Conservation (phyloP, 35 echinoderm and acorn worm genomes). For the Diadema setosum region DNA sequence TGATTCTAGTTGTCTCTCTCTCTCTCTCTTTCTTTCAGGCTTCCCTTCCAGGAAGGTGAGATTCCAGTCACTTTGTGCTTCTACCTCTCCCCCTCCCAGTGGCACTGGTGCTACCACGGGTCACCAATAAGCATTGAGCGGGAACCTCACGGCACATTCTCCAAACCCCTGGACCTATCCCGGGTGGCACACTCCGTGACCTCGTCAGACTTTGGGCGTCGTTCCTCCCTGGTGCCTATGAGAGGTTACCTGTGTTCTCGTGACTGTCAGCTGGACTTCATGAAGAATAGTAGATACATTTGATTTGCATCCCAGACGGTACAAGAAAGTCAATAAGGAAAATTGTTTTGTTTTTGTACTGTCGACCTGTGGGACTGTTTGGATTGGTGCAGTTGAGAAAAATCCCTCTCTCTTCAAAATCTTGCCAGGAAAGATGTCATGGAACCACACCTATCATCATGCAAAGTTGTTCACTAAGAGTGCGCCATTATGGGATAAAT, state of each 20-base stretch:
- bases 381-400: too few species aligned
- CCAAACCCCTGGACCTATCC: neutral
- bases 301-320: too few species aligned
- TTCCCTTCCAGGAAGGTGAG: neutral
- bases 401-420: too few species aligned
- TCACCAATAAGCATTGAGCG: neutral
- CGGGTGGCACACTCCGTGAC: neutral
- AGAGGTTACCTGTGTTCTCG: neutral
- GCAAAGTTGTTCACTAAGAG: too few species aligned
- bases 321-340: too few species aligned
- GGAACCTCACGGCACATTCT: neutral
- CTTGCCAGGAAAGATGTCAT: too few species aligned
- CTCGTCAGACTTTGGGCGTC: neutral
- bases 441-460: too few species aligned
- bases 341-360: too few species aligned
- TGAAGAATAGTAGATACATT: too few species aligned
- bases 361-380: too few species aligned
- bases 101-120: constrained; percentile 3
- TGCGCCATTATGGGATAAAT: too few species aligned
- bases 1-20: neutral
- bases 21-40: neutral
- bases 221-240: neutral
- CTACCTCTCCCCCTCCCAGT: neutral
- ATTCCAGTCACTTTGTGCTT: constrained; percentile 12
- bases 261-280: neutral